Base-by-base conservation (phyloP, 2,888 invertebrate genomes). In the Apoderus coryli region DNA sequence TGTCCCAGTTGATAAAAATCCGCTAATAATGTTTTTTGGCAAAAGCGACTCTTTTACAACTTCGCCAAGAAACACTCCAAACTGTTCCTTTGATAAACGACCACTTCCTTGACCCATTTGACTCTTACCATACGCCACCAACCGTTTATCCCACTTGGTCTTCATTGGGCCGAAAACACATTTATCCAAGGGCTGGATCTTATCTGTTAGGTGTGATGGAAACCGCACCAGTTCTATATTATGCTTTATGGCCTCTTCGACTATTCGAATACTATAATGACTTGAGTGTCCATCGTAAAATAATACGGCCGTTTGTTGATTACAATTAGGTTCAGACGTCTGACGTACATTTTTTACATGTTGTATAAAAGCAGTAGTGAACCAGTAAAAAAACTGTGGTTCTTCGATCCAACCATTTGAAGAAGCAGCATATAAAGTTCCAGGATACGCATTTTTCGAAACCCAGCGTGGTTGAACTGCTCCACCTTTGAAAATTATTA, bases 1-100 rank as follows among this genome's bases (percentile, higher is more conserved):
- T 93, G 50, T 96, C 93, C 69, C 19, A 7, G 19, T 19, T 19
- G 19, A 7, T n/a, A 7, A 6, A 19, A 19, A 19, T 6, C 19
- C 19, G n/a, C 19, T 19, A 19, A 19, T 19, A 19, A 19, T n/a
- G n/a, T 19, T 19, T 19, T 19, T 19, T 19, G 19, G 19, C 19
- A n/a, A 7, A 7, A 19, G 7, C 6, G 7, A 7, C n/a, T 19
- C 19, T 19, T n/a, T 19, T 6, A 19, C 7, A 7, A 19, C 19
- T n/a, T 19, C 7, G 7, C 19, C 19, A 7, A 19, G n/a, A 7
- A 19, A 19, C 6, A 19, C 19, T 19, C n/a, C 19, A n/a, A 19
- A 19, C 19, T n/a, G 6, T n/a, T 19, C 19, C n/a, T 19, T 19
- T 7, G 19, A 19, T 19, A 19, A 19, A 19, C 19, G 19, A n/a